Evolutionary conservation across 2,797 vertebrate species (phyloP).

Genomic region (Morelia viridis): DNA sequence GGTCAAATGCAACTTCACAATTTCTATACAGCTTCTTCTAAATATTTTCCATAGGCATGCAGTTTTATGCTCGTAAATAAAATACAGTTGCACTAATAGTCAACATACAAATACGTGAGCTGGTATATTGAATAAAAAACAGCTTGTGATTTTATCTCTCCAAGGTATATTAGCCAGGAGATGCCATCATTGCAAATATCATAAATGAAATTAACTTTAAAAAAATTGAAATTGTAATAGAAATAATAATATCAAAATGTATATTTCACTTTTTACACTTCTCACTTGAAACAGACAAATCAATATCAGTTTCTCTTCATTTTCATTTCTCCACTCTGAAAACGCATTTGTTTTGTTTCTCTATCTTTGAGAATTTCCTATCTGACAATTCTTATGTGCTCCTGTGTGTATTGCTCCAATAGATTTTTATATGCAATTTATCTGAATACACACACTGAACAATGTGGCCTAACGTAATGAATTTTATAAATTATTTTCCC

Average conservation of each 20-base stretch:
- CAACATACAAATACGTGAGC: background rate
- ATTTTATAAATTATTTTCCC: background rate
- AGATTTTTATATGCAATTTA: background rate
- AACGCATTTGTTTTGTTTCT: background rate
- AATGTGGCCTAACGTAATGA: background rate
- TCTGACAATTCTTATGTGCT: background rate
- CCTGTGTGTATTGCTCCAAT: background rate
- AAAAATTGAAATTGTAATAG: background rate
- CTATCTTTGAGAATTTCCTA: background rate
- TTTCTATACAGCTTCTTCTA: background rate
- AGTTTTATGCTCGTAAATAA: background rate
- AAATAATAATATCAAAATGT: background rate
- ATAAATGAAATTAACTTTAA: background rate
- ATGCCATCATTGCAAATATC: background rate
- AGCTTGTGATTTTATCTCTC: background rate
- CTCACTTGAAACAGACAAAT: background rate
- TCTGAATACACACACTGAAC: background rate
- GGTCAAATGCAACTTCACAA: constrained; percentile 1
- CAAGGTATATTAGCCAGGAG: background rate
- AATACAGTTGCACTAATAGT: background rate
- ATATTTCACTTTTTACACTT: background rate
- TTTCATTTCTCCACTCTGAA: background rate
- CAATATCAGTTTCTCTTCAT: background rate
- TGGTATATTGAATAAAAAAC: accelerated
- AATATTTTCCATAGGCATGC: background rate